Base-by-base conservation (phyloP, 2,888 invertebrate genomes). In the Eristalinus sepulchralis region DNA sequence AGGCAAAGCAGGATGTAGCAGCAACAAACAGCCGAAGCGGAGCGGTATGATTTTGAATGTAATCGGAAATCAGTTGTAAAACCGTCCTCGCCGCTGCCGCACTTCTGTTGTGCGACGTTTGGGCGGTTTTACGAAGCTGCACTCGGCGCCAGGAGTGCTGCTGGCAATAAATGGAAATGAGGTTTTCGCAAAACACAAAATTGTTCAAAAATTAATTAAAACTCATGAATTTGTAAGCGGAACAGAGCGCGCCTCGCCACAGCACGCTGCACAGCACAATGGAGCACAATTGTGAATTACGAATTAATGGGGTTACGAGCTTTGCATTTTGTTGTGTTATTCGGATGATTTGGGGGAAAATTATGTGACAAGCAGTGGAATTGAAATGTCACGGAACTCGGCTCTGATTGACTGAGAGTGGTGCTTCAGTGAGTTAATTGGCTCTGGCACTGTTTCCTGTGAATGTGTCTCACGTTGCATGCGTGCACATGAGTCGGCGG, bases 191-290 rank as follows among this genome's bases (percentile, higher is more conserved):
- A 17, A 82, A 76, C 70, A 63, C 34, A 31, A 63, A 63, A 47
- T 47, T 85, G 63, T 72, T 85, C 77, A 73, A 81, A 85, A 81
- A 85, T 85, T 85, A 85, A 85, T 81, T 85, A 85, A 81, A 81
- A 72, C 57, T 63, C 63, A 77, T 81, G 77, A 85, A 72, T 47
- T 80, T 71, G 71, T 71, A 53, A 27, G 27, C 66, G 67, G 60
- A 76, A 80, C 63, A 79, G 60, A 75, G 70, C 64, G 39, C 27
- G 27, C 27, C 27, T 5, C 5, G 27, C 27, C 27, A 17, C n/a
- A 17, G 47, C n/a, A 17, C n/a, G 3, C 5, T 6, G 17, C 17
- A 3, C 17, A 6, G 9, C 34, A 34, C 34, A 34, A 8, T 9
- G 70, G 13, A 71, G 66, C 60, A 66, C 68, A 70, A 68, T 75